phyloP scores from a whole-genome alignment of 2,113 vertebrate species.

The Lophius piscatorius region DNA sequence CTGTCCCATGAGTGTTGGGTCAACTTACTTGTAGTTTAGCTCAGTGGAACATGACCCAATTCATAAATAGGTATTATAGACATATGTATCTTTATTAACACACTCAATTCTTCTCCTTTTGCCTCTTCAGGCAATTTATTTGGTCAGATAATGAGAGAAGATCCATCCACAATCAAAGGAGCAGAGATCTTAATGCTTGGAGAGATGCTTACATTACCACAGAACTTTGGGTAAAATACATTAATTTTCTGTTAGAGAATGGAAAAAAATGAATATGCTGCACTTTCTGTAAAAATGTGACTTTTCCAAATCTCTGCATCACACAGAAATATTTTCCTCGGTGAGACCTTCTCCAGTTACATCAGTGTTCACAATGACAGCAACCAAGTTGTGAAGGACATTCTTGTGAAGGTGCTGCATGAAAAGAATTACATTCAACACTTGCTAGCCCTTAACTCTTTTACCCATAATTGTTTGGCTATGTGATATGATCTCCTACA shows the following conservation, averaged over 20 bases:
- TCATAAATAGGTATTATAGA: too few species aligned
- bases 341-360: conserved; percentile 98
- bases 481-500: conserved; percentile 47
- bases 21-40: too few species aligned
- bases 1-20: too few species aligned
- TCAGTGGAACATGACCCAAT: too few species aligned
- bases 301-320: not conserved
- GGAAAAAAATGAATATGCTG: too few species aligned
- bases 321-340: conserved; percentile 95
- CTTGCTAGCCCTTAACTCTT: not conserved
- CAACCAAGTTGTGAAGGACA: conserved; percentile 93
- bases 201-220: conserved; percentile 97
- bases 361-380: conserved; percentile 99
- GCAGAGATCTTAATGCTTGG: conserved; percentile 95
- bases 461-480: not conserved
- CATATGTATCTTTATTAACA: too few species aligned
- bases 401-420: conserved; percentile 91
- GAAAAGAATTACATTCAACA: too few species aligned
- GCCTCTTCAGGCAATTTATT: conserved; percentile 86
- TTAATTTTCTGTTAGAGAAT: not conserved
- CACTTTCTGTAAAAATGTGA: not conserved
- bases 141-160: conserved; percentile 90
- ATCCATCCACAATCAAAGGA: conserved; percentile 94
- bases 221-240: conserved; percentile 93
- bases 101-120: not conserved